Evolutionary conservation across 2,888 invertebrate genomes (phyloP).

Genomic region (Tenthredo notha): DNA sequence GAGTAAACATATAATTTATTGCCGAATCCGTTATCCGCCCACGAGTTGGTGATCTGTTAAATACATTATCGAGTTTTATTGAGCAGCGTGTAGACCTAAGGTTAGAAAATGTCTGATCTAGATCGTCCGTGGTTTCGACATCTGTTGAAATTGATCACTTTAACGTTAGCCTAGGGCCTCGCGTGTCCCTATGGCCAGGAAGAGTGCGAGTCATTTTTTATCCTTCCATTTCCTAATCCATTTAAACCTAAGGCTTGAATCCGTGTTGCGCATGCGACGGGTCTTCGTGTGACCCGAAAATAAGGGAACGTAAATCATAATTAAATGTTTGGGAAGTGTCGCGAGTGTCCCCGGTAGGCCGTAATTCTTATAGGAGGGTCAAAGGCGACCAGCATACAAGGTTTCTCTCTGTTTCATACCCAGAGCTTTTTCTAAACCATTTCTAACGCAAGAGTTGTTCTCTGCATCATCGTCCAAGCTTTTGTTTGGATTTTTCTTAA

Average conservation of each 20-base stretch:
- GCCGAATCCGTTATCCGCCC: slow-evolving; percentile 28
- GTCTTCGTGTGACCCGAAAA: slow-evolving; percentile 20
- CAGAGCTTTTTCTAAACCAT: neutral
- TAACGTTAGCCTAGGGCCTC: slow-evolving; percentile 15
- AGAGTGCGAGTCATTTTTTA: slow-evolving; percentile 24
- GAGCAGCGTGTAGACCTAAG: neutral
- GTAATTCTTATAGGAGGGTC: slow-evolving; percentile 62
- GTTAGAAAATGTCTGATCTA: slow-evolving; percentile 26
- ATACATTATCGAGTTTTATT: slow-evolving; percentile 36
- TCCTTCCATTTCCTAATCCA: slow-evolving; percentile 35
- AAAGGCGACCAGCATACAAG: slow-evolving; percentile 59
- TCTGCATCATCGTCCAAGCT: neutral
- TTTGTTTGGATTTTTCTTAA: slow-evolving; percentile 1
- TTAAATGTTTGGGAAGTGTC: slow-evolving; percentile 72
- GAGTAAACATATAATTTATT: slow-evolving; percentile 25
- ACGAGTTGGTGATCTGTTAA: slow-evolving; percentile 6
- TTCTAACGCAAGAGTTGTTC: neutral
- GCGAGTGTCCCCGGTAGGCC: slow-evolving; percentile 57
- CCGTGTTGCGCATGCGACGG: neutral
- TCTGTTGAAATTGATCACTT: slow-evolving; percentile 40
- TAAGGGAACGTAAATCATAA: slow-evolving; percentile 71
- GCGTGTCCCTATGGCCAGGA: slow-evolving; percentile 4
- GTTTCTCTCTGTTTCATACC: slow-evolving; percentile 38
- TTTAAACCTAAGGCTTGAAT: slow-evolving; percentile 12
- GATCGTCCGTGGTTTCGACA: slow-evolving; percentile 38